Base-by-base conservation (phyloP, 2,888 invertebrate species). In the Harpalus rufipes region DNA sequence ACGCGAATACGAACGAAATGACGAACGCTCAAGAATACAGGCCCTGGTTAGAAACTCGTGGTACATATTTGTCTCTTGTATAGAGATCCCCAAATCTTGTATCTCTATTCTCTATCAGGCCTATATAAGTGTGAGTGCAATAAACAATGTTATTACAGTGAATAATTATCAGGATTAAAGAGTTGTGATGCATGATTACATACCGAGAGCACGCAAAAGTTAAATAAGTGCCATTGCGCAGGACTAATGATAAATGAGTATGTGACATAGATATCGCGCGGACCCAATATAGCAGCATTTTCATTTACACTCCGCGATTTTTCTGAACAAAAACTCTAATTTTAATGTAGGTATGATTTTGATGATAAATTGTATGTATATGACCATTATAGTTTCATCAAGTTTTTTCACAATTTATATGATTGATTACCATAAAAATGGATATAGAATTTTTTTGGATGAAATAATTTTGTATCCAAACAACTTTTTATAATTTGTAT, bases 141-240 rank as follows among this genome's bases (percentile, higher is more conserved):
- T 83, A 81, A 68, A 81, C 81, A 81, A 81, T 56, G 81, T 68
- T 25, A 59, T 39, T 61, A 81, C 61, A 41, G 81, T 82, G 82
- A 82, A 74, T 74, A 83, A 83, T 83, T 56, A 83, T 74, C 12
- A 59, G 21, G n/a, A 72, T 72, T 25, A 18, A 61, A 39, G 39
- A 74, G 59, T 58, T 39, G 61, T 7, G 74, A 61, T 25, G 44
- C 44, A 14, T 72, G 82, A 82, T 82, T 74, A 59, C 18, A 68
- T 39, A 51, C 51, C 18, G 16, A n/a, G 61, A 63, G 80, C 74
- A 83, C 74, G 83, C 74, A 41, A 76, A 83, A 74, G 39, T 5
- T 83, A 74, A 68, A 82, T 82, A 82, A 83, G 83, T 83, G 83
- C 83, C 83, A 83, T 83, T 82, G 74, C 63, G 74, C 63, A 41